Conservation (phyloP, 2,113 vertebrate genomes). For the Peromyscus polionotus region DNA sequence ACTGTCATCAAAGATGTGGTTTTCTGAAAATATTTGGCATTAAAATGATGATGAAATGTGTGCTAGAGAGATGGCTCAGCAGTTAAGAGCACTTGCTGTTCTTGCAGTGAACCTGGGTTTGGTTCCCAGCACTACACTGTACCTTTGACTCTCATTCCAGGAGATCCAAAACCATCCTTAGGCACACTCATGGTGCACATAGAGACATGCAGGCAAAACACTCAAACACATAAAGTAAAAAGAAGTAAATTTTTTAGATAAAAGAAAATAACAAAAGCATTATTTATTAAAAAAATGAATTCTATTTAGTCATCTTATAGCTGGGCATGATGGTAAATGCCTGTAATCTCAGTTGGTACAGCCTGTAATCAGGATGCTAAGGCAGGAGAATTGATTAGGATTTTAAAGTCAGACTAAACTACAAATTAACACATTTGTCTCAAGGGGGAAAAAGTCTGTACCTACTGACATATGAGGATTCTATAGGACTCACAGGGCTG, state of each 20-base stretch:
- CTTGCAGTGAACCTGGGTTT: neutral
- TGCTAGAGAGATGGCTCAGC: neutral
- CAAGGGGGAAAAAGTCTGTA: neutral
- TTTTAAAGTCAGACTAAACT: neutral
- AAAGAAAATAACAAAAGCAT: neutral
- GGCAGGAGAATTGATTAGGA: neutral
- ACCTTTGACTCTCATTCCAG: neutral
- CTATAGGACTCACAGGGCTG: neutral
- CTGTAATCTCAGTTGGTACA: neutral
- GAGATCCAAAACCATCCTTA: neutral
- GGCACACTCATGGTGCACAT: neutral
- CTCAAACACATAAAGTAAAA: neutral
- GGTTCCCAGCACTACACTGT: neutral
- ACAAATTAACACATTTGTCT: neutral
- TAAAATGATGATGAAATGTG: neutral
- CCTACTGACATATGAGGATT: neutral
- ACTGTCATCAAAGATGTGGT: neutral
- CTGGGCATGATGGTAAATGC: neutral
- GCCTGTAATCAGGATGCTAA: neutral
- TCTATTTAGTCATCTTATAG: neutral
- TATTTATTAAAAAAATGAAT: neutral
- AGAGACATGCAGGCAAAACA: neutral
- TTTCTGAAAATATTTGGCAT: constrained; percentile 16
- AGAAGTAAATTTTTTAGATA: neutral
- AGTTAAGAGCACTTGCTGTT: neutral